Conservation (phyloP, 2,797 vertebrate genomes). For the Sphenopsis melanotis region DNA sequence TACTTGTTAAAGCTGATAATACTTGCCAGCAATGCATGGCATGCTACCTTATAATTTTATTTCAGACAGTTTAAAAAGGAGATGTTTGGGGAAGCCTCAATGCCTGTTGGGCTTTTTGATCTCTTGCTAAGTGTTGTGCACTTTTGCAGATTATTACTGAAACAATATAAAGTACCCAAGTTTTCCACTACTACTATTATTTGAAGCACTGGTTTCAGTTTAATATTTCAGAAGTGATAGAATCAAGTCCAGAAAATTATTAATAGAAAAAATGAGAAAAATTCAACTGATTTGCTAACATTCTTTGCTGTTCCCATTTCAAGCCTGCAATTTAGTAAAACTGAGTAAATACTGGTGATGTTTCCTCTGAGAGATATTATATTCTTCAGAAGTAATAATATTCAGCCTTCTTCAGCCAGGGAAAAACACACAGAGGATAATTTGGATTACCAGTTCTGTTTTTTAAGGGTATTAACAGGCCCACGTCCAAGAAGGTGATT, state of each 20-base stretch:
- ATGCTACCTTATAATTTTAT: not conserved
- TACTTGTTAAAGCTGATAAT: not conserved
- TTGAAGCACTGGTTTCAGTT: not conserved
- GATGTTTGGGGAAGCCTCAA: not conserved
- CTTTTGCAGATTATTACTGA: not conserved
- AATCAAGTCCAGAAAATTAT: not conserved
- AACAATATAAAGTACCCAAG: not conserved
- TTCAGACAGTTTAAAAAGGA: not conserved
- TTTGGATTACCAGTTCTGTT: not conserved
- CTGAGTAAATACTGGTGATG: not conserved
- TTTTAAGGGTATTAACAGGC: not conserved
- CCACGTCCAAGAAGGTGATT: not conserved
- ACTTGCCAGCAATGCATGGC: not conserved
- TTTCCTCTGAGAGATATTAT: not conserved
- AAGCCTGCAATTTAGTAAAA: not conserved
- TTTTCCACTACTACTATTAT: not conserved
- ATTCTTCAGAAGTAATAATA: not conserved
- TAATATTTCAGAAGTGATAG: not conserved
- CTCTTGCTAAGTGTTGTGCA: not conserved
- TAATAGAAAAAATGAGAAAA: not conserved
- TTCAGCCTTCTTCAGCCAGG: not conserved
- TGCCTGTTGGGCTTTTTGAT: not conserved
- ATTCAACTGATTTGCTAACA: not conserved
- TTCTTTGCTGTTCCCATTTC: not conserved
- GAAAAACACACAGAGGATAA: not conserved